Evolutionary conservation across 2,888 invertebrate genomes (phyloP), one percentile per base, ranked within the genome.

Genomic region (Phyllotreta cruciferae): DNA sequence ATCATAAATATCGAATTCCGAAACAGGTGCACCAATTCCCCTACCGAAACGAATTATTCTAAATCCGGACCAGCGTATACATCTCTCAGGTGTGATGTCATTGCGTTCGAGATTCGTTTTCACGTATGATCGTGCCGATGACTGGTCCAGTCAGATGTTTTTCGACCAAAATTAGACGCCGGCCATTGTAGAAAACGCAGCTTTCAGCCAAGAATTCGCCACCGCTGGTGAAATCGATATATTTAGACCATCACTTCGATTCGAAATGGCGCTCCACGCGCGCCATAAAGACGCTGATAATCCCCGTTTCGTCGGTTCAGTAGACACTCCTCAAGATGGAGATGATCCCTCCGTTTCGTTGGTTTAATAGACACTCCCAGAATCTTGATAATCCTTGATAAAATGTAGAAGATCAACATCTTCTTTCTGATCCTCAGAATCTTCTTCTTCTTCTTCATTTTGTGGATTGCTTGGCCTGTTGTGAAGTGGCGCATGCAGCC

Each of bases 171-270:
- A 61, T 61, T 63, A 62, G 65, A 60, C 56, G 62, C 24, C 24
- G 2, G 24, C 2, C 24, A 1, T 63, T 67, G 63, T 50, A 57
- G 60, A 63, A 62, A 54, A 47, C 36, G 53, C 13, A 62, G 67
- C 67, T 63, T 62, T 52, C 50, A 35, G 36, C 50, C 50, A 36
- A 52, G 37, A 37, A 67, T 67, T 66, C 65, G 62, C 64, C 44
- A 62, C 64, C 58, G 61, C 54, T 65, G 64, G 49, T 50, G 42
- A 61, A 67, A 67, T 63, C 67, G 63, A 66, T 65, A 65, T 62
- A 66, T 63, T 63, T 67, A 67, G 65, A 65, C 36, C 49, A 62
- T 6, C n/a, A 57, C 38, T 24, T 41, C 35, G 50, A 58, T 50
- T 50, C 41, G 36, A 13, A 9, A n/a, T 36, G 13, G 7, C 5